These are phyloP conservation scores for Callithrix jacchus DNA, from an alignment of 2,113 vertebrate genomes.

Conservation along the genomic window DNA sequence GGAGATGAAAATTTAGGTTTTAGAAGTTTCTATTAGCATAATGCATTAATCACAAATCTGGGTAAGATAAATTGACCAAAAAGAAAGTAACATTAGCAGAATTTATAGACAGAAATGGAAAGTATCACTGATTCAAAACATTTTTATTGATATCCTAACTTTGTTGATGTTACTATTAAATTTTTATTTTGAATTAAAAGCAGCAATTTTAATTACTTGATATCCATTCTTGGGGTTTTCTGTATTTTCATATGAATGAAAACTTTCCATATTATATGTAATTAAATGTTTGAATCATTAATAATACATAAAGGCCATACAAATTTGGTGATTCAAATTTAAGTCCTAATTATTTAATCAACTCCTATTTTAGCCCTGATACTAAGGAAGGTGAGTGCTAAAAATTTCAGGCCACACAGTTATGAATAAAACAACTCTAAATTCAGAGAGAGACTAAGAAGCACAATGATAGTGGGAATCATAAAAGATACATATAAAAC, in stretches of 20 bases:
- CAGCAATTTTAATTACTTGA: not conserved
- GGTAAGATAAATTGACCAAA: not conserved
- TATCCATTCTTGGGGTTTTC: constrained; percentile 20
- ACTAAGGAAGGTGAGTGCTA: not conserved
- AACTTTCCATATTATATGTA: not conserved
- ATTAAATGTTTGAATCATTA: constrained; percentile 40
- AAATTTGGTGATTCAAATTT: constrained; percentile 35
- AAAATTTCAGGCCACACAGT: not conserved
- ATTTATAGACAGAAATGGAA: constrained; percentile 48
- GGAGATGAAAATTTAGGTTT: not conserved
- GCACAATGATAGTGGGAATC: not conserved
- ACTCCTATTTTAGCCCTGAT: not conserved
- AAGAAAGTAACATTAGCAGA: not conserved
- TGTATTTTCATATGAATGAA: not conserved
- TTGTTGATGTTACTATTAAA: not conserved
- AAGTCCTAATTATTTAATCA: constrained; percentile 48
- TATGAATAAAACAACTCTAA: constrained; percentile 27
- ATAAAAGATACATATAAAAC: constrained; percentile 29
- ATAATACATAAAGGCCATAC: constrained; percentile 32
- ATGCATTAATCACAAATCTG: not conserved
- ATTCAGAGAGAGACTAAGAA: constrained; percentile 13
- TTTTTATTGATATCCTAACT: not conserved
- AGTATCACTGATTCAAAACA: not conserved
- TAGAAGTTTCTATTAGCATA: constrained; percentile 34
- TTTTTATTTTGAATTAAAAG: constrained; percentile 51